Evolutionary conservation across 1,140 invertebrate species (phyloP), one percentile per base, ranked within the genome.

Genomic region (Ooceraea biroi): DNA sequence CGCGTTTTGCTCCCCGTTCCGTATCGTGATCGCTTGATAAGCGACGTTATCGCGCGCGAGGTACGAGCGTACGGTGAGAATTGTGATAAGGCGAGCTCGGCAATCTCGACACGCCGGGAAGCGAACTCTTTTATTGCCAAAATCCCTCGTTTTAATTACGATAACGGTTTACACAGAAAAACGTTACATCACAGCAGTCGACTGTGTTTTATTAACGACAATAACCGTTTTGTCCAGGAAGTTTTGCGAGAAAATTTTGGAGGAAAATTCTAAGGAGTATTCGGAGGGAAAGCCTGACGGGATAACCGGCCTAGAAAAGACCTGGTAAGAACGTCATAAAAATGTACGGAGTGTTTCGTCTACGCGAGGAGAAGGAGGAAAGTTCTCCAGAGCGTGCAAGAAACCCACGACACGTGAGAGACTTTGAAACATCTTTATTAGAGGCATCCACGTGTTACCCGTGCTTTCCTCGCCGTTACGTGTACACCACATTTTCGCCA

Each of bases 371-470:
- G 44, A 27, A 12, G 17, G 36, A 27, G 73, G 84, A 78, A 76
- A 82, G 77, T 82, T 69, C 36, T 5, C 17, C 30, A 46, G 22
- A 55, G 27, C 8, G 44, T 5, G 17, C 22, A 52, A 83, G 71
- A 57, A 74, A 85, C 76, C 41, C 61, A 41, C 76, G 72, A 80
- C 74, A 82, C 83, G 87, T 85, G 80, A 74, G 72, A 77, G 84
- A 85, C 86, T 89, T 89, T 63, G 83, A 77, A 83, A 63, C 61
- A 74, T 82, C 83, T 82, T 85, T 72, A 83, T 82, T 63, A 57
- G 78, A 22, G 25, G 25, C 44, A 14, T 48, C 22, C 55, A 74
- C 69, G 52, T 57, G 80, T 65, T 30, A 2, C 22, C 22, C 19
- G 27, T 1, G n/a, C 44, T 46, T 17, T 41, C 57, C 14, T 17